phyloP scores from a whole-genome alignment of 2,888 invertebrate species.

The Alcis repandata region DNA sequence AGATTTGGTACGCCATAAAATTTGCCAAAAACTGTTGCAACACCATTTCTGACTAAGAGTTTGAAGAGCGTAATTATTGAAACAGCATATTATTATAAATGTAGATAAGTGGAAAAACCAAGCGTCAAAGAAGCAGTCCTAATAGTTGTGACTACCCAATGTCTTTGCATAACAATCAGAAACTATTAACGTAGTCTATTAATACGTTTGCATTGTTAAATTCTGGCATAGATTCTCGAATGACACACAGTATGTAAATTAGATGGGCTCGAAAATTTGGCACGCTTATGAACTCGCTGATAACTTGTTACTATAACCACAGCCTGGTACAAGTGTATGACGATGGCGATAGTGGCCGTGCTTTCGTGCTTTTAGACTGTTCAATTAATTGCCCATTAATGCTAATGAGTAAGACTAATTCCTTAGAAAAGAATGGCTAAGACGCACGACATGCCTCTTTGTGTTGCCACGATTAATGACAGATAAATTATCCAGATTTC shows the following conservation, averaged over 20 bases:
- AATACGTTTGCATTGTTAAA: slow-evolving; percentile 11
- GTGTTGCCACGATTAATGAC: slow-evolving; percentile 3
- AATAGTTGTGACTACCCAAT: background rate
- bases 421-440: slow-evolving; percentile 37
- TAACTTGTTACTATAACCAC: slow-evolving; percentile 40
- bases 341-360: slow-evolving; percentile 16
- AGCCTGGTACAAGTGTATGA: slow-evolving; percentile 20
- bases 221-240: slow-evolving; percentile 9
- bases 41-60: too few species aligned
- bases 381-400: slow-evolving; percentile 43
- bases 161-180: background rate
- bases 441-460: slow-evolving; percentile 35
- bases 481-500: slow-evolving; percentile 11
- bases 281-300: slow-evolving; percentile 38
- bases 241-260: slow-evolving; percentile 28
- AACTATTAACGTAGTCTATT: slow-evolving; percentile 5
- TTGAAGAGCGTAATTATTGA: too few species aligned
- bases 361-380: slow-evolving; percentile 37
- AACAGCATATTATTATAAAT: too few species aligned
- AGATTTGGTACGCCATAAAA: too few species aligned
- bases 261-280: slow-evolving; percentile 31
- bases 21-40: too few species aligned
- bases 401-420: slow-evolving; percentile 45
- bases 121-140: background rate
- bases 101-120: too few species aligned